These are phyloP conservation scores for Mayetiola destructor DNA, from an alignment of 2,888 invertebrate species.

Conservation along the genomic window DNA sequence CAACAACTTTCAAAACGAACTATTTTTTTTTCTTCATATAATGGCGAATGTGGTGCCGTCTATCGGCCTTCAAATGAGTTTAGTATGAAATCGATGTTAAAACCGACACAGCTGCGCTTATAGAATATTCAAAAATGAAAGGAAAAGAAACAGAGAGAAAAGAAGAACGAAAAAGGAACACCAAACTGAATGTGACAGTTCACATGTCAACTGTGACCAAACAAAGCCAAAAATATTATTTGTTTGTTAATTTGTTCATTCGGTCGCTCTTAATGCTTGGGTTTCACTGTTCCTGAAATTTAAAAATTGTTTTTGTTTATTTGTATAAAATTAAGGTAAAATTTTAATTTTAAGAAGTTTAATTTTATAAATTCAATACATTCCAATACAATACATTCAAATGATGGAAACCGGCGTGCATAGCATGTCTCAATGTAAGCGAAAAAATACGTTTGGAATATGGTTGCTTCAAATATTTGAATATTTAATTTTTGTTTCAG, in stretches of 20 bases:
- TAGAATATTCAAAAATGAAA: too few relatives aligned
- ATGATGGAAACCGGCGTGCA: neutral
- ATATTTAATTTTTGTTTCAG: neutral
- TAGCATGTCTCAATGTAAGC: neutral
- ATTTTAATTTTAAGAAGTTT: neutral
- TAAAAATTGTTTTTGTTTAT: neutral
- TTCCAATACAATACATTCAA: neutral
- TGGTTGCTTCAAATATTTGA: neutral
- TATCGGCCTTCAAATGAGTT: too few relatives aligned
- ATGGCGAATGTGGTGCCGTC: too few relatives aligned
- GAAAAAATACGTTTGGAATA: neutral
- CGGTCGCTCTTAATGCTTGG: neutral
- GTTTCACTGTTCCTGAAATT: neutral
- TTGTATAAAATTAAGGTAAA: neutral
- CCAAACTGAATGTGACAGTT: constrained; percentile 12
- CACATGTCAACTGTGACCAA: neutral
- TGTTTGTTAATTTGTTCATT: constrained; percentile 6
- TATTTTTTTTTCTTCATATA: too few relatives aligned
- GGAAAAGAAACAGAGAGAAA: too few relatives aligned
- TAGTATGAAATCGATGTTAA: too few relatives aligned
- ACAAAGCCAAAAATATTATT: neutral
- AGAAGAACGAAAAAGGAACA: too few relatives aligned
- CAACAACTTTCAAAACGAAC: too few relatives aligned
- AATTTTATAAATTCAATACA: neutral
- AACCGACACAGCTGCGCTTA: too few relatives aligned